Conservation (phyloP, 1,140 invertebrate species). For the Plectrocnemia conspersa region DNA sequence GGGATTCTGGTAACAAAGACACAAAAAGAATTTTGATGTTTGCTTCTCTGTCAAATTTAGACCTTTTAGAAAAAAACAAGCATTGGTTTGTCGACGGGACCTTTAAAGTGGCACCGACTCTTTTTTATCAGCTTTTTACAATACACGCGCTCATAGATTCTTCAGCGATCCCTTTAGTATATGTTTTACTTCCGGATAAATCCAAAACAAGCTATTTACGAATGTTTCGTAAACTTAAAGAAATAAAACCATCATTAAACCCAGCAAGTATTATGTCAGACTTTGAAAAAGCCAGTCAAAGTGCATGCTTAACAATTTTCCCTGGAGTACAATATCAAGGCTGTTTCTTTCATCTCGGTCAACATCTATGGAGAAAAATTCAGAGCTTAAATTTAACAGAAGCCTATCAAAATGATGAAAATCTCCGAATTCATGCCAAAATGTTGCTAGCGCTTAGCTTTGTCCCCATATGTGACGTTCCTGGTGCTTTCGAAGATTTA, state of each 20-base stretch:
- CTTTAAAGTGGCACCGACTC: too few relatives aligned
- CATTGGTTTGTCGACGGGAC: too few relatives aligned
- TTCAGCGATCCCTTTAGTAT: too few relatives aligned
- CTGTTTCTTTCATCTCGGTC: neutral
- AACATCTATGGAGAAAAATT: neutral
- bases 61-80: too few relatives aligned
- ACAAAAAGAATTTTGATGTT: too few relatives aligned
- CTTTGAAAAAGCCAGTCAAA: constrained; percentile 5
- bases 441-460: constrained; percentile 1
- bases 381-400: neutral
- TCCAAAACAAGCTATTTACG: too few relatives aligned
- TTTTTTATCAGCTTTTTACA: too few relatives aligned
- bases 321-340: neutral
- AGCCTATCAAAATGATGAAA: neutral
- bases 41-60: too few relatives aligned
- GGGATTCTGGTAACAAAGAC: too few relatives aligned
- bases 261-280: neutral
- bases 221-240: too few relatives aligned
- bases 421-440: neutral
- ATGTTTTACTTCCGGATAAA: too few relatives aligned
- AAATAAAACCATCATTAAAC: neutral
- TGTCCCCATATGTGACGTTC: neutral
- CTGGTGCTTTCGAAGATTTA: neutral
- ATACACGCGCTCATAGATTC: too few relatives aligned
- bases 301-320: neutral